Evolutionary conservation across 1,140 invertebrate genomes (phyloP).

Genomic region (Diachasma alloeum): DNA sequence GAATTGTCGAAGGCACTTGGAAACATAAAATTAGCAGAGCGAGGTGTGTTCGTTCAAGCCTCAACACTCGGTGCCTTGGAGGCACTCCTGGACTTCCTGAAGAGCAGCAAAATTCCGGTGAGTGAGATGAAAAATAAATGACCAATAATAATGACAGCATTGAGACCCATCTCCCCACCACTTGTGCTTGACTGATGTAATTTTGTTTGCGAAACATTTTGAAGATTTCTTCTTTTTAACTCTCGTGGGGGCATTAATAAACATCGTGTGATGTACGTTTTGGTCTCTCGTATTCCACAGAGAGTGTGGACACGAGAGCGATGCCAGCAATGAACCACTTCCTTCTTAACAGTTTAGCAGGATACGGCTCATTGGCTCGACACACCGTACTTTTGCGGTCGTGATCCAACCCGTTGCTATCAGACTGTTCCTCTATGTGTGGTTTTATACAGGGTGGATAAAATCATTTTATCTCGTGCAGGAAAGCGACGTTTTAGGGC

Average conservation of each 20-base stretch:
- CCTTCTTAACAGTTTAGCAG: constrained; percentile 68
- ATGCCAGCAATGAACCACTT: constrained; percentile 63
- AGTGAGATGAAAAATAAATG: constrained; percentile 56
- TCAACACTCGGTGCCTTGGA: constrained; percentile 98
- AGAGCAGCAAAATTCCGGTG: constrained; percentile 94
- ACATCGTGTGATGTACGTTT: not conserved
- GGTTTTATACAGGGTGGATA: not conserved
- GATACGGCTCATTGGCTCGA: constrained; percentile 64
- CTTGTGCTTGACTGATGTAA: not conserved
- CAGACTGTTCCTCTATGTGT: not conserved
- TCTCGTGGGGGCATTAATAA: not conserved
- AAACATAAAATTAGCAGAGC: constrained; percentile 88
- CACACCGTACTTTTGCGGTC: constrained; percentile 29
- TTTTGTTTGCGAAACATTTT: not conserved
- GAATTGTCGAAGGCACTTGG: constrained; percentile 90
- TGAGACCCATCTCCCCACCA: too few species aligned
- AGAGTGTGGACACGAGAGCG: constrained; percentile 24
- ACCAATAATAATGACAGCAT: too few species aligned
- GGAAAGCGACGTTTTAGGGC: not conserved
- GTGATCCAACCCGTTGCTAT: constrained; percentile 31
- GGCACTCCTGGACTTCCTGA: constrained; percentile 95
- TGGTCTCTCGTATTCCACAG: not conserved
- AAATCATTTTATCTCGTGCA: not conserved
- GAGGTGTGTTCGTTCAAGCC: constrained; percentile 98
- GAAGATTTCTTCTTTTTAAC: not conserved